Conservation (phyloP, 2,113 vertebrate genomes). For the Sarotherodon lohbergeri region DNA sequence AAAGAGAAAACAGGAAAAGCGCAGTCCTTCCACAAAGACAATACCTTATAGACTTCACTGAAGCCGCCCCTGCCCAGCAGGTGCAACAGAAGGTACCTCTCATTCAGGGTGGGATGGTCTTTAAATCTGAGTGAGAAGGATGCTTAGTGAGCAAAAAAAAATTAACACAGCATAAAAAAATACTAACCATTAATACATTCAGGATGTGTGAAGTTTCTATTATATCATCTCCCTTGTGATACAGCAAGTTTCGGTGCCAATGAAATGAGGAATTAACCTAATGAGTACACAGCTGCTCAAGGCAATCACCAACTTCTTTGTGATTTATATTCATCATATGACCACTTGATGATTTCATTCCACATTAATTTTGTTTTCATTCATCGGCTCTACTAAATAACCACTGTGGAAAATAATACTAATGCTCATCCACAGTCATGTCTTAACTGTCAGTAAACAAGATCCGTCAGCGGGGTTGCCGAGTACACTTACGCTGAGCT, state of each 20-base stretch:
- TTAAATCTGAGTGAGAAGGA: constrained; percentile 81
- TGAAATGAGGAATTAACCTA: neutral
- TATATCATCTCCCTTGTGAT: neutral
- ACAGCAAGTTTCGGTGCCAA: neutral
- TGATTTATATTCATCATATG: neutral
- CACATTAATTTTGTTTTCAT: neutral
- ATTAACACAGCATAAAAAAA: neutral
- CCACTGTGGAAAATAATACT: neutral
- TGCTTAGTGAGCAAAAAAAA: neutral
- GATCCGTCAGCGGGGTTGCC: neutral
- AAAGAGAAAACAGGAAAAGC: neutral
- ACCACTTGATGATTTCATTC: neutral
- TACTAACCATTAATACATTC: too few relatives aligned
- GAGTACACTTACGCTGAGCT: constrained; percentile 85
- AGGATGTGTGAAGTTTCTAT: neutral
- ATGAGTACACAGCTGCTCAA: neutral
- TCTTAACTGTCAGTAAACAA: neutral
- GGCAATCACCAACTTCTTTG: neutral
- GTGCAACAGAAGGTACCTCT: constrained; percentile 95
- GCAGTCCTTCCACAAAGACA: neutral
- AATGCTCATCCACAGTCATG: neutral
- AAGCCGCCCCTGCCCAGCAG: constrained; percentile 97
- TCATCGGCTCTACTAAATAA: neutral
- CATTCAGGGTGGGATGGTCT: constrained; percentile 98
- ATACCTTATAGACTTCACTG: constrained; percentile 99